Evolutionary conservation across 2,888 invertebrate genomes (phyloP).

Genomic region (Ectemnius continuus): DNA sequence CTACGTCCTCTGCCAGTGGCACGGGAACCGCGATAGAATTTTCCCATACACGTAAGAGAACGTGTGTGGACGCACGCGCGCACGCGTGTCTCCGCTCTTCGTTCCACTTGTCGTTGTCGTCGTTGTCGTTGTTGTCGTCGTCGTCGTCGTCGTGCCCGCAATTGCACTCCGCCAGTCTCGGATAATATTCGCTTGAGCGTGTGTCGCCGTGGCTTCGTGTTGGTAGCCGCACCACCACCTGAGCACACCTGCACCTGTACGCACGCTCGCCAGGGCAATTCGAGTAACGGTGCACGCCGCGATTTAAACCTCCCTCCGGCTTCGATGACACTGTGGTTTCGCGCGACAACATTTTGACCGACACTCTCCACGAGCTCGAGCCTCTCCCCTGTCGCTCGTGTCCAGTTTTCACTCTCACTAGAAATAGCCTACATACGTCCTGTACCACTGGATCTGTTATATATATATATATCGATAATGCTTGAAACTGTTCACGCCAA

Average conservation of each 20-base stretch:
- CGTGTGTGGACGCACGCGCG: conserved; percentile 23
- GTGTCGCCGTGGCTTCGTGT: conserved; percentile 39
- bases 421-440: no score
- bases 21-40: conserved; percentile 66
- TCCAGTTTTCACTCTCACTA: no score
- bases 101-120: no score
- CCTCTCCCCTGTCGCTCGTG: no score
- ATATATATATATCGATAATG: no score
- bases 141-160: conserved; percentile 17
- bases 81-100: neutral
- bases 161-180: conserved; percentile 15
- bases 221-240: conserved; percentile 6
- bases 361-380: conserved; percentile 1
- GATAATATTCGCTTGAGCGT: conserved; percentile 48
- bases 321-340: no score
- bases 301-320: no score
- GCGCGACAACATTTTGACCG: neutral
- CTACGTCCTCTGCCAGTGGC: conserved; percentile 50
- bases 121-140: no score
- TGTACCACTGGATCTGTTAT: no score
- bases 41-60: conserved; percentile 65
- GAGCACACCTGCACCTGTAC: neutral
- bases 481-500: no score
- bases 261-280: neutral
- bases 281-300: conserved; percentile 4